phyloP scores from a whole-genome alignment of 2,888 invertebrate species.

The Eumerus sabulonum region DNA sequence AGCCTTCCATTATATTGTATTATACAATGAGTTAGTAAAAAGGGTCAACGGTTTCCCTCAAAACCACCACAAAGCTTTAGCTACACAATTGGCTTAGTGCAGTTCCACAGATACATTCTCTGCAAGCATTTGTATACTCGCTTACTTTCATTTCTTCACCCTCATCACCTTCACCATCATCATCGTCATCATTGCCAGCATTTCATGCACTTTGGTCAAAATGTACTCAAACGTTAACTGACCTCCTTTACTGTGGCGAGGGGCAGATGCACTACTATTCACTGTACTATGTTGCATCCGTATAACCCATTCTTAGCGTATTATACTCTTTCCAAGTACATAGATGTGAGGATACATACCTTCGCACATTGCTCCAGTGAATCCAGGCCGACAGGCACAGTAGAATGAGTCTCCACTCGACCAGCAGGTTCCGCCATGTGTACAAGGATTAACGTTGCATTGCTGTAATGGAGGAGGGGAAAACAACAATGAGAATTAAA shows the following conservation, averaged over 20 bases:
- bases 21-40: background rate
- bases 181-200: background rate
- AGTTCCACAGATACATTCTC: background rate
- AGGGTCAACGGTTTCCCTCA: background rate
- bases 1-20: too few species aligned
- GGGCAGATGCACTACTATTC: too few species aligned
- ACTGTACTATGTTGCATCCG: background rate
- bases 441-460: constrained; percentile 86
- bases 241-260: constrained; percentile 38
- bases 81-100: constrained; percentile 11
- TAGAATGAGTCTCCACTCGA: constrained; percentile 87
- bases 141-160: too few species aligned
- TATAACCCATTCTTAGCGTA: constrained; percentile 1
- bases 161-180: too few species aligned
- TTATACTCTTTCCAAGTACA: constrained; percentile 26
- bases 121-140: background rate
- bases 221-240: constrained; percentile 39
- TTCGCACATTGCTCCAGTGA: constrained; percentile 89
- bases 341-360: constrained; percentile 78
- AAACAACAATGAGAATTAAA: constrained; percentile 16
- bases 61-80: background rate
- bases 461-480: constrained; percentile 79
- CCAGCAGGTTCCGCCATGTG: constrained; percentile 89
- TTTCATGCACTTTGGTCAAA: constrained; percentile 26
- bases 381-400: constrained; percentile 90